phyloP scores from a whole-genome alignment of 1,140 invertebrate species.

The Pentalonia nigronervosa region DNA sequence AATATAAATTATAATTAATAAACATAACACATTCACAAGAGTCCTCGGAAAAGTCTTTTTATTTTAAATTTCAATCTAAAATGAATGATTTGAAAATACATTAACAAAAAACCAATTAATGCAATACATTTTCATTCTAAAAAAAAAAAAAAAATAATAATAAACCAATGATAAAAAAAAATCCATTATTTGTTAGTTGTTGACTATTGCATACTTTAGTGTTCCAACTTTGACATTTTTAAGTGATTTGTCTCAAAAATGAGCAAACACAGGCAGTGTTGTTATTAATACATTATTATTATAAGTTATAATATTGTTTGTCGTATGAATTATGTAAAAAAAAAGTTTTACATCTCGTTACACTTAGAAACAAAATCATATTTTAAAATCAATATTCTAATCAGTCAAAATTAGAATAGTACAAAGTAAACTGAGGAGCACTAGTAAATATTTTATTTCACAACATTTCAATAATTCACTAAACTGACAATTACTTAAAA shows the following conservation, averaged over 20 bases:
- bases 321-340: neutral
- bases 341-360: neutral
- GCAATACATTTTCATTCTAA: neutral
- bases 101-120: neutral
- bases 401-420: constrained; percentile 43
- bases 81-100: neutral
- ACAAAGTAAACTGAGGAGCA: neutral
- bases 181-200: neutral
- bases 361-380: constrained; percentile 31
- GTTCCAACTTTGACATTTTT: constrained; percentile 6
- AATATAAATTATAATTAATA: neutral
- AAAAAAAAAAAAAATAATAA: neutral
- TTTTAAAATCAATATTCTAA: constrained; percentile 19
- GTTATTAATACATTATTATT: neutral
- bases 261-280: neutral
- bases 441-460: neutral
- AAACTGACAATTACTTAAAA: neutral
- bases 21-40: neutral
- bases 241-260: constrained; percentile 13
- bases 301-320: neutral
- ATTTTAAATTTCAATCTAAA: neutral
- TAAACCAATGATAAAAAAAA: neutral
- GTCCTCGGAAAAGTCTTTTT: neutral
- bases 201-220: neutral
- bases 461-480: neutral